phyloP scores from a whole-genome alignment of 2,888 invertebrate species.

The Calameuta pallipes region DNA sequence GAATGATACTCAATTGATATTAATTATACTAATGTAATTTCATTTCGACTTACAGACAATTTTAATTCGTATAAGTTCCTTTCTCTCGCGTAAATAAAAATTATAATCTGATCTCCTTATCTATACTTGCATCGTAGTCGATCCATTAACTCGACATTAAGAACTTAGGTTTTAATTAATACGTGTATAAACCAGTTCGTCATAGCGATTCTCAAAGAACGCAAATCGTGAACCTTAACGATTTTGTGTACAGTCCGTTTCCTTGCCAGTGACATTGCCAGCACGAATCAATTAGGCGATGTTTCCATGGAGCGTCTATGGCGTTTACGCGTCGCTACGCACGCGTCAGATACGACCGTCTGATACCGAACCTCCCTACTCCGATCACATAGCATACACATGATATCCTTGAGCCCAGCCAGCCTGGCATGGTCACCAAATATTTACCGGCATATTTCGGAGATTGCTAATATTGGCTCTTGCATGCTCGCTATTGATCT shows the following conservation, averaged over 20 bases:
- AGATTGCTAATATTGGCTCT: conserved; percentile 53
- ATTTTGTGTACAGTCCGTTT: not conserved
- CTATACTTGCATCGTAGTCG: not conserved
- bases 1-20: not conserved
- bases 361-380: not conserved
- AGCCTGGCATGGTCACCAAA: conserved; percentile 40
- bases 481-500: conserved; percentile 41
- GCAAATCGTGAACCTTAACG: not conserved
- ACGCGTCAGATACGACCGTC: not conserved
- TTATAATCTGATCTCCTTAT: not conserved
- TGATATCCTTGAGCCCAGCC: conserved; percentile 45
- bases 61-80: too few species aligned
- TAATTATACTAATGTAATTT: not conserved
- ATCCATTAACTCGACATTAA: not conserved
- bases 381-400: conserved; percentile 22
- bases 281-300: conserved; percentile 18
- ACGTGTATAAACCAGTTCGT: not conserved
- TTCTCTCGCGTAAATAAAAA: not conserved
- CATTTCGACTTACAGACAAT: too few species aligned
- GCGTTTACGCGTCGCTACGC: not conserved
- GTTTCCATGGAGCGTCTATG: not conserved
- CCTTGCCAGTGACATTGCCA: conserved; percentile 12
- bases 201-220: not conserved
- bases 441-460: conserved; percentile 53
- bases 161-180: not conserved